Evolutionary conservation across 2,888 invertebrate genomes (phyloP).

Genomic region (Monopis laevigella): DNA sequence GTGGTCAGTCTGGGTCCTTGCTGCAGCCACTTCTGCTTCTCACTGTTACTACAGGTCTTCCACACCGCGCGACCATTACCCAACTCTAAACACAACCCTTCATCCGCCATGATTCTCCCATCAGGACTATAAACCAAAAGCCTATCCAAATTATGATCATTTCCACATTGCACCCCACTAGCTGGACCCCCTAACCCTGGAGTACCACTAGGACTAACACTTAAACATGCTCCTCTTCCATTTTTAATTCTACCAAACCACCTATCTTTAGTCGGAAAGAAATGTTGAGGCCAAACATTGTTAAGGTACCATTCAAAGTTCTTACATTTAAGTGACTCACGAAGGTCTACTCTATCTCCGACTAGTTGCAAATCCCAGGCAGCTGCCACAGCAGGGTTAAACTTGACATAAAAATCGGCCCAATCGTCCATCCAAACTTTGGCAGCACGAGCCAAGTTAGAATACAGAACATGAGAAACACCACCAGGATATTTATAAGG

Average conservation of each 20-base stretch:
- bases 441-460: conserved; percentile 92
- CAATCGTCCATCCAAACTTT: conserved; percentile 99
- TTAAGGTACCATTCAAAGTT: conserved; percentile 93
- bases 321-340: conserved; percentile 81
- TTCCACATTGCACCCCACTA: conserved; percentile 71
- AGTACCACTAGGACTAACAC: conserved; percentile 51
- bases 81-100: conserved; percentile 84
- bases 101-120: conserved; percentile 85
- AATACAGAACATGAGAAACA: conserved; percentile 84
- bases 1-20: conserved; percentile 47
- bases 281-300: conserved; percentile 96
- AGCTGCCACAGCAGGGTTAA: conserved; percentile 75
- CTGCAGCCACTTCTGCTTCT: conserved; percentile 77
- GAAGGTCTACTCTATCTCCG: conserved; percentile 71
- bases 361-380: conserved; percentile 70
- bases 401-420: conserved; percentile 90
- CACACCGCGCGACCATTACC: conserved; percentile 73
- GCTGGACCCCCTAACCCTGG: conserved; percentile 79
- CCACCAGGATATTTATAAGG: conserved; percentile 97
- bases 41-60: conserved; percentile 74
- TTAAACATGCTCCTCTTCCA: conserved; percentile 45
- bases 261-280: conserved; percentile 86
- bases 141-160: conserved; percentile 69
- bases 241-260: conserved; percentile 89
- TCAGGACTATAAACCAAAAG: conserved; percentile 76